Conservation (phyloP, 2,797 vertebrate species). For the Sebastiscus albofasciatus region DNA sequence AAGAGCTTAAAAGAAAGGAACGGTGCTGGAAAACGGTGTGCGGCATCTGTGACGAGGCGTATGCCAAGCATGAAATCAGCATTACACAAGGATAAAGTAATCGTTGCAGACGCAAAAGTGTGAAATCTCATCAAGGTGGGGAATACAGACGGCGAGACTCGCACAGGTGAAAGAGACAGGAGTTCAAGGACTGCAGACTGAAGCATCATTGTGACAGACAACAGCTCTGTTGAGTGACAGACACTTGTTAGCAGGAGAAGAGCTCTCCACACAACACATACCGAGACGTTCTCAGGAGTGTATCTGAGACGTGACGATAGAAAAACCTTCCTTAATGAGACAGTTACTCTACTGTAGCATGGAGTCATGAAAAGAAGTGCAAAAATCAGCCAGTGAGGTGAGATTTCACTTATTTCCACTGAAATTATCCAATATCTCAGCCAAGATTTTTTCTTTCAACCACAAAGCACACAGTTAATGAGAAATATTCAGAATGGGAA, state of each 20-base stretch:
- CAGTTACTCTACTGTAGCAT: not conserved
- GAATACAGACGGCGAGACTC: not conserved
- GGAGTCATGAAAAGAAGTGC: not conserved
- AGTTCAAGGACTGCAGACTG: not conserved
- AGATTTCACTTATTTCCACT: not conserved
- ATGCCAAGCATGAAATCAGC: conserved; percentile 55
- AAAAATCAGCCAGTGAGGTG: not conserved
- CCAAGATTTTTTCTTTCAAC: not conserved
- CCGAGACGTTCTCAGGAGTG: not conserved
- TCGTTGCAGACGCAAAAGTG: conserved; percentile 35
- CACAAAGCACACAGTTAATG: not conserved
- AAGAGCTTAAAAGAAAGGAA: conserved; percentile 10
- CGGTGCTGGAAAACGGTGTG: conserved; percentile 17
- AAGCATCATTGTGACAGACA: not conserved
- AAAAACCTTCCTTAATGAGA: not conserved
- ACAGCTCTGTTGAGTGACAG: not conserved
- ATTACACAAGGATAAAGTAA: conserved; percentile 53
- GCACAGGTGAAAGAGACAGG: conserved; percentile 12
- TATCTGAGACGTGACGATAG: not conserved
- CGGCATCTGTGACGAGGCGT: conserved; percentile 41
- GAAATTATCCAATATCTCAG: not conserved
- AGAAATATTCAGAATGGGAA: not conserved
- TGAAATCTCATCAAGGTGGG: conserved; percentile 53
- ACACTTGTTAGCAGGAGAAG: not conserved
- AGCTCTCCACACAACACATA: not conserved